Evolutionary conservation across 2,113 vertebrate species (phyloP).

Genomic region (Stercorarius parasiticus): DNA sequence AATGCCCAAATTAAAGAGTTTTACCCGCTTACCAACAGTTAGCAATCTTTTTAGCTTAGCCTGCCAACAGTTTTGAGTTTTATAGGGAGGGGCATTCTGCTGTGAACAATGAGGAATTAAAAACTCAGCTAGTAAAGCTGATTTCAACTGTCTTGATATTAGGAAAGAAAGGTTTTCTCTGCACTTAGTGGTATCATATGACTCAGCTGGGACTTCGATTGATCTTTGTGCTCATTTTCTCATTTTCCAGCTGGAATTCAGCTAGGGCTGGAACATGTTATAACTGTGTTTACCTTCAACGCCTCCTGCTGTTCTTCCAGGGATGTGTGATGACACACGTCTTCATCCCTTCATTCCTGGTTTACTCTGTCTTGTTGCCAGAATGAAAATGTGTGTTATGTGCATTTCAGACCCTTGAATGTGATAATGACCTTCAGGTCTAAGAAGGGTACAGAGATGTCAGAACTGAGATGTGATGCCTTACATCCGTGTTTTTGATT

Average conservation of each 20-base stretch:
- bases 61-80: neutral
- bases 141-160: neutral
- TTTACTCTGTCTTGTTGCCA: neutral
- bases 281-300: neutral
- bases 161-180: neutral
- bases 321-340: neutral
- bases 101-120: conserved; percentile 8
- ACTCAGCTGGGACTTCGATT: neutral
- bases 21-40: neutral
- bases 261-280: neutral
- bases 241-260: neutral
- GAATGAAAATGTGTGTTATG: neutral
- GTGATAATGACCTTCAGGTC: neutral
- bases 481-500: neutral
- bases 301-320: neutral
- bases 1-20: neutral
- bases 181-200: neutral
- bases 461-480: neutral
- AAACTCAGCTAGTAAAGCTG: neutral
- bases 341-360: neutral
- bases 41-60: neutral
- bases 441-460: neutral
- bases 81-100: neutral
- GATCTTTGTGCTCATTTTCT: neutral
- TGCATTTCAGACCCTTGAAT: neutral